Percentiles rank a stretch among this genome's conserved stretches.
phyloP scores from a whole-genome alignment of 2,888 invertebrate species.

The Ochropleura plecta region DNA sequence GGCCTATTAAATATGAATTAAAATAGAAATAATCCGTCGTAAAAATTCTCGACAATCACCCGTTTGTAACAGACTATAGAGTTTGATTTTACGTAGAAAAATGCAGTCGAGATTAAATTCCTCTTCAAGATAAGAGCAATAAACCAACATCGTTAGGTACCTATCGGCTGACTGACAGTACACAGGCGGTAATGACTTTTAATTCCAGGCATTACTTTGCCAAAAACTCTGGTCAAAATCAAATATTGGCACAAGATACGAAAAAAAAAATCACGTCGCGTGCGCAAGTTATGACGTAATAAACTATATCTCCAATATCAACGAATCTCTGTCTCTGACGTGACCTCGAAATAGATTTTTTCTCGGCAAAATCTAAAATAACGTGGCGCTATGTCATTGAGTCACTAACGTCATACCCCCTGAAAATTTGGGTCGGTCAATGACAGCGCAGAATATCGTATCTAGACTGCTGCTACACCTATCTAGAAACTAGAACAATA shows the following conservation, averaged over 20 bases:
- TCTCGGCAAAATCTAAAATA: conserved; percentile 83
- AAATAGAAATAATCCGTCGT: conserved; percentile 56
- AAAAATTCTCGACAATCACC: conserved; percentile 46
- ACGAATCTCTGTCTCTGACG: conserved; percentile 71
- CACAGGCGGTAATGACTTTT: conserved; percentile 43
- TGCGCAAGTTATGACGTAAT: conserved; percentile 77
- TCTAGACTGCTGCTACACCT: conserved; percentile 66
- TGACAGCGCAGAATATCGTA: conserved; percentile 78
- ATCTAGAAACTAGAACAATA: conserved; percentile 67
- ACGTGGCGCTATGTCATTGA: conserved; percentile 80
- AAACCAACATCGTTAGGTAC: conserved; percentile 57
- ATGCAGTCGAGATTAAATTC: conserved; percentile 61
- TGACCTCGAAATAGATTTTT: conserved; percentile 83
- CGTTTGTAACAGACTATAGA: conserved; percentile 39
- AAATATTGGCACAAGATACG: conserved; percentile 51
- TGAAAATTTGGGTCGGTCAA: conserved; percentile 86
- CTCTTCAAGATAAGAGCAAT: conserved; percentile 59
- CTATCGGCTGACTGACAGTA: conserved; percentile 43
- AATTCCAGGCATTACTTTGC: conserved; percentile 50
- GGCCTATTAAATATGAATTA: conserved; percentile 61
- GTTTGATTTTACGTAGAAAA: conserved; percentile 56
- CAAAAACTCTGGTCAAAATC: conserved; percentile 47
- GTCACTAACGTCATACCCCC: conserved; percentile 79
- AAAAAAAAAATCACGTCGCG: conserved; percentile 60
- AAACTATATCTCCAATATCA: conserved; percentile 70